Percentiles rank a stretch among this genome's conserved stretches.
Conservation (phyloP, 2,888 invertebrate species). For the Tuberolachnus salignus region DNA sequence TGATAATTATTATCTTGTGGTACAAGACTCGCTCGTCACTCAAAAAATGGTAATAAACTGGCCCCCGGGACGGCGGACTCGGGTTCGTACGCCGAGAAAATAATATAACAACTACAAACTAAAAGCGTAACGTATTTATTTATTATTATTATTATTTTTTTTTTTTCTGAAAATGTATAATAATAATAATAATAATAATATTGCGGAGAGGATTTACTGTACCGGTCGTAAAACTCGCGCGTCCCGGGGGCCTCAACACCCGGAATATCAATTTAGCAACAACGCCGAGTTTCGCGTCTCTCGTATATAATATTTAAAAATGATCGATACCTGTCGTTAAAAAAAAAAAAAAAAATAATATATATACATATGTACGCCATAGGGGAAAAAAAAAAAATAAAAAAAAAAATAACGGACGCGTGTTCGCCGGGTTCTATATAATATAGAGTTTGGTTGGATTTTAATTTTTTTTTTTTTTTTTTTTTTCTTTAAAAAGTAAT, state of each 20-base stretch:
- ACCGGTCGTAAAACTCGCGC: conserved; percentile 21
- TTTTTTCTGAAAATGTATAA: not conserved
- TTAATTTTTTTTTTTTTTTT: no score
- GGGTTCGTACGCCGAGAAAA: not conserved
- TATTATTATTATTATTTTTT: no score
- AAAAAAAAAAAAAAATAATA: no score
- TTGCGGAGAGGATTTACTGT: not conserved
- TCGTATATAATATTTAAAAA: not conserved
- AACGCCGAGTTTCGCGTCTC: not conserved
- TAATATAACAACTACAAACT: not conserved
- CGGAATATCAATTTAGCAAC: conserved; percentile 37
- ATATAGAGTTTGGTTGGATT: no score
- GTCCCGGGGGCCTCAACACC: conserved; percentile 36
- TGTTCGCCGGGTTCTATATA: conserved; percentile 8
- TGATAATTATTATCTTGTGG: no score
- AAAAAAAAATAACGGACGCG: conserved; percentile 19
- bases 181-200: no score
- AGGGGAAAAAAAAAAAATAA: no score
- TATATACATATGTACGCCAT: not conserved
- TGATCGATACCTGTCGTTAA: conserved; percentile 39
- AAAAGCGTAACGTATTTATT: not conserved
- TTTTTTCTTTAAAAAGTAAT: conserved; percentile 38
- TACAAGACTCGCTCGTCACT: not conserved
- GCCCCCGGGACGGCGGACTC: not conserved
- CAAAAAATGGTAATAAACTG: conserved; percentile 4